Conservation (phyloP, 2,888 invertebrate genomes). For the Aphidius colemani region DNA sequence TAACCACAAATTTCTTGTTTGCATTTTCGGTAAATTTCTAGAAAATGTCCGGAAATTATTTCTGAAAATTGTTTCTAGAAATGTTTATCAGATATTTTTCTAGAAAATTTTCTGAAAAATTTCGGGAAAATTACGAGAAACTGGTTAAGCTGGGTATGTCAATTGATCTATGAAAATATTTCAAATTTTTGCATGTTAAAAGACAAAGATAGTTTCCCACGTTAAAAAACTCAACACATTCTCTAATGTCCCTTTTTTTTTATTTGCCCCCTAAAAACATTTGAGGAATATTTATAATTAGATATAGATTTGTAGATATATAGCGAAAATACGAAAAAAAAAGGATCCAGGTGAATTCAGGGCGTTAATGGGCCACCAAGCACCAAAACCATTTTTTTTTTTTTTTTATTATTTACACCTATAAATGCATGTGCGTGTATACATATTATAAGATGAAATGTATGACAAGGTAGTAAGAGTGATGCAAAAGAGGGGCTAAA, state of each 20-base stretch:
- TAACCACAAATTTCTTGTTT: too few relatives aligned
- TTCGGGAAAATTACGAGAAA: too few relatives aligned
- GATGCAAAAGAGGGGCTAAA: constrained; percentile 10
- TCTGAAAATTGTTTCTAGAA: too few relatives aligned
- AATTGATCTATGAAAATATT: constrained; percentile 18
- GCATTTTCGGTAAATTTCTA: too few relatives aligned
- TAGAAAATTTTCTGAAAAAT: too few relatives aligned
- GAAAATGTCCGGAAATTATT: too few relatives aligned
- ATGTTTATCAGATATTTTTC: too few relatives aligned
- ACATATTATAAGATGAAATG: constrained; percentile 8
- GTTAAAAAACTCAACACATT: constrained; percentile 26
- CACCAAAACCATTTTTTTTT: constrained; percentile 4
- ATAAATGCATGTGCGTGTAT: neutral
- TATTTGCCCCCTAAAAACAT: constrained; percentile 34
- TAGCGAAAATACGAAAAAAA: too few relatives aligned
- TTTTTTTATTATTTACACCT: neutral
- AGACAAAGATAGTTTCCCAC: constrained; percentile 52
- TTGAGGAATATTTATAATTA: neutral
- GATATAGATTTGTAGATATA: too few relatives aligned
- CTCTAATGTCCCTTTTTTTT: constrained; percentile 34
- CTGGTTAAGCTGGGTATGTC: too few relatives aligned
- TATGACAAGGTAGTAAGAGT: constrained; percentile 17
- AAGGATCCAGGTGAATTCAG: too few relatives aligned
- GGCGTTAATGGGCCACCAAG: constrained; percentile 48
- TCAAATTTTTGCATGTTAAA: constrained; percentile 56